A percentile compares a stretch with the other conserved stretches of the same genome.
Conservation (phyloP, 2,888 invertebrate genomes). For the Sylvicola cinctus region DNA sequence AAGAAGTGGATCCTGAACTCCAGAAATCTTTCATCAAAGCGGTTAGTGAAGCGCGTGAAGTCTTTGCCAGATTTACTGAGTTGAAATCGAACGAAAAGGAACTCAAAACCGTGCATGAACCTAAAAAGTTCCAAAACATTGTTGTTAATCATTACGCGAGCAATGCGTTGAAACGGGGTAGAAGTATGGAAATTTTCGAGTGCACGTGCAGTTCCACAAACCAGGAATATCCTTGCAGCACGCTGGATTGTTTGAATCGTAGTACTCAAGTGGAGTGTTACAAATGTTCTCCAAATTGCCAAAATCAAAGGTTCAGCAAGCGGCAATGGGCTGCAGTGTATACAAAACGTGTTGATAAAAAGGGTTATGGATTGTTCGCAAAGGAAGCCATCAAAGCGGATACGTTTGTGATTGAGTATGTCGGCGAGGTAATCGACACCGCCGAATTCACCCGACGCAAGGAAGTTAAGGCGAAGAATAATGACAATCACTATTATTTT, state of each 20-base stretch:
- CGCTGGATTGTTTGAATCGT: not conserved
- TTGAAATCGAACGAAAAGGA: not conserved
- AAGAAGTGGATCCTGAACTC: not conserved
- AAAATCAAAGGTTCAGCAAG: not conserved
- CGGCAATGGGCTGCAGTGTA: not conserved
- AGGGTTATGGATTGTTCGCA: not conserved
- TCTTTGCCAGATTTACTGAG: not conserved
- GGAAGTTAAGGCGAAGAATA: not conserved
- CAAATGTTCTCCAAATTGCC: not conserved
- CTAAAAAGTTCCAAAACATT: not conserved
- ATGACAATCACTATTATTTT: not conserved
- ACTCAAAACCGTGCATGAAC: not conserved
- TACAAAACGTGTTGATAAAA: not conserved
- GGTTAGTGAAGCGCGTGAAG: not conserved
- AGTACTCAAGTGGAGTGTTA: not conserved
- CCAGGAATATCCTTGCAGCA: not conserved
- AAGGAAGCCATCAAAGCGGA: not conserved
- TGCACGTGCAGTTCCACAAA: not conserved
- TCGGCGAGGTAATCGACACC: not conserved
- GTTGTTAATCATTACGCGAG: not conserved
- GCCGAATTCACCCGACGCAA: not conserved
- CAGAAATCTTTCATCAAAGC: not conserved
- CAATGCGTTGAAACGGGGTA: not conserved
- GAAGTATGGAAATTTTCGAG: not conserved
- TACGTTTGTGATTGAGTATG: not conserved